These are phyloP conservation scores for Hormaphis cornu DNA, from an alignment of 1,140 invertebrate genomes.

Conservation along the genomic window DNA sequence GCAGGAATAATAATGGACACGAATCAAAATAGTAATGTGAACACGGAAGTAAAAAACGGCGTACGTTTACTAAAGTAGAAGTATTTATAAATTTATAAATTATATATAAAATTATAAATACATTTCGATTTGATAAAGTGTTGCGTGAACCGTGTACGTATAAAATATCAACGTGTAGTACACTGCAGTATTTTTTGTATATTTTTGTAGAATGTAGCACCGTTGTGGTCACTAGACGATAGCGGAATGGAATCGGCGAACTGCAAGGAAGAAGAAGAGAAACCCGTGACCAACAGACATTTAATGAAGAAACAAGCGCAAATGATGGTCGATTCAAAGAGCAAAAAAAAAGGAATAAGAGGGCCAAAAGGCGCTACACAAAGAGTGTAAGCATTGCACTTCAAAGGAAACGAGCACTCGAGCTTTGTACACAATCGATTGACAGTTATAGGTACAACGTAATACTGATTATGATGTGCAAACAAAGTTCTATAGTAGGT, in stretches of 20 bases:
- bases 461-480: too few species aligned
- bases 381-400: not conserved
- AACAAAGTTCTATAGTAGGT: too few species aligned
- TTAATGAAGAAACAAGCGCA: constrained; percentile 12
- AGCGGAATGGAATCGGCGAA: not conserved
- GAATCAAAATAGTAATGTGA: not conserved
- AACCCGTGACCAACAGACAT: constrained; percentile 1
- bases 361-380: not conserved
- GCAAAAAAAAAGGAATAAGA: constrained; percentile 15
- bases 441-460: too few species aligned
- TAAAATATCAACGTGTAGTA: not conserved
- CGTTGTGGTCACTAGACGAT: not conserved
- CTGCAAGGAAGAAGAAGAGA: constrained; percentile 15
- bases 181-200: too few species aligned
- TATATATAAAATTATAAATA: too few species aligned
- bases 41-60: not conserved
- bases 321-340: constrained; percentile 8
- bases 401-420: too few species aligned
- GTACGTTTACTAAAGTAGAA: not conserved
- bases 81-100: too few species aligned
- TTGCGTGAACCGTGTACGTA: too few species aligned
- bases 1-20: not conserved
- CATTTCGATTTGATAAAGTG: too few species aligned
- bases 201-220: not conserved
- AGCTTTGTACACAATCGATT: too few species aligned